Base-by-base conservation (phyloP, 2,888 invertebrate species). In the Synanthedon vespiformis region DNA sequence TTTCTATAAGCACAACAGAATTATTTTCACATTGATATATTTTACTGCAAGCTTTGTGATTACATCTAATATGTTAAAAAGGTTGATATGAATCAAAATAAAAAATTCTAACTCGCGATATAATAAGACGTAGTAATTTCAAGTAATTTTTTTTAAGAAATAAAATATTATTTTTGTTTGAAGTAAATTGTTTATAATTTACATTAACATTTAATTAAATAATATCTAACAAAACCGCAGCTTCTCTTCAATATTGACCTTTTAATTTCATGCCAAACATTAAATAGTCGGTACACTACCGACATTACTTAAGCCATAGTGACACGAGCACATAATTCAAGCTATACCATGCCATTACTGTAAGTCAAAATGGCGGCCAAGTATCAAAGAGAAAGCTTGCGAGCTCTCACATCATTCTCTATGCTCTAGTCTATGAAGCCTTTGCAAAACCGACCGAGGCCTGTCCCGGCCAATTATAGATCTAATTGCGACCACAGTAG, bases 291-390 rank as follows among this genome's bases (percentile, higher is more conserved):
- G 61, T 64, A 68, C 64, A 73, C 74, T 74, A 72, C 74, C 72
- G 63, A 76, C 81, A 81, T 82, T 80, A 81, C 70, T 83, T 79
- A 78, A 73, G 70, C 66, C 63, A 59, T 68, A 78, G 76, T 77
- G 80, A 82, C 81, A 77, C 71, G 74, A 68, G 67, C 74, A 64
- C 77, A 85, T 85, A 81, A 81, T 71, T 86, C 84, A 83, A 72
- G 74, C 73, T 77, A 72, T 66, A 68, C 62, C 64, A 61, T 34
- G 64, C 80, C 77, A 84, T 85, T 83, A 80, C 72, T 76, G 80
- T 82, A 85, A 80, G 74, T 86, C 81, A 86, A 83, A 86, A 84
- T 81, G 79, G 84, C 86, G 85, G 84, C 64, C 71, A 76, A 75
- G 70, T 82, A 83, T 83, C 84, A 84, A 82, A 85, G 83, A 77